Evolutionary conservation across 2,113 vertebrate genomes (phyloP).

Genomic region (Prunella fulvescens): DNA sequence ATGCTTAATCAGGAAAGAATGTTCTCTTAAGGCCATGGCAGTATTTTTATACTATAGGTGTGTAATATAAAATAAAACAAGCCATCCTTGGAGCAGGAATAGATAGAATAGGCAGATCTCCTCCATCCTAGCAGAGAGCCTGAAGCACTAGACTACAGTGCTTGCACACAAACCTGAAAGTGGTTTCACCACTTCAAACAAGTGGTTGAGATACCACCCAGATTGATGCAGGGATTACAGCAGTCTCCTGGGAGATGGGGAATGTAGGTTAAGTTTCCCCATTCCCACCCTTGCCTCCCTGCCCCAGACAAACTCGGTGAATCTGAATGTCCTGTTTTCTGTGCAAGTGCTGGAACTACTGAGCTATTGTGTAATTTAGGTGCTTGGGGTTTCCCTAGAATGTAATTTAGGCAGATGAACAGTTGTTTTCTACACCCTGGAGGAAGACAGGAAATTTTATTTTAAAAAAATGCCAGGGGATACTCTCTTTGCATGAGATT

Average conservation of each 20-base stretch:
- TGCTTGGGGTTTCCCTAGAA: not conserved
- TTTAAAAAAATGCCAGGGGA: not conserved
- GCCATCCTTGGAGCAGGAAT: not conserved
- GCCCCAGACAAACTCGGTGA: not conserved
- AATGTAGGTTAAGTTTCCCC: not conserved
- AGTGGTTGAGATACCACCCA: slow-evolving; percentile 19
- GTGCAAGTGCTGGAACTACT: not conserved
- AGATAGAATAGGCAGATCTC: not conserved
- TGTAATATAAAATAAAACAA: not conserved
- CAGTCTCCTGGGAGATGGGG: not conserved
- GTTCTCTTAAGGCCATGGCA: not conserved
- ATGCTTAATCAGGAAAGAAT: not conserved
- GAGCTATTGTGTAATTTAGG: not conserved
- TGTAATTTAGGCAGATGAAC: not conserved
- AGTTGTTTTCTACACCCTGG: not conserved
- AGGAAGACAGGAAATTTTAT: not conserved
- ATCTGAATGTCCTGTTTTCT: not conserved
- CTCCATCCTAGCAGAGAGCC: not conserved
- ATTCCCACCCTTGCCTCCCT: not conserved
- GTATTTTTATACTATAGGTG: not conserved
- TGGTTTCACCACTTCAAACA: slow-evolving; percentile 28
- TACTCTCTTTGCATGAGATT: not conserved
- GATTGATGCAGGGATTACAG: not conserved
- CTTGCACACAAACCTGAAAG: not conserved
- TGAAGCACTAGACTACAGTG: not conserved